These are phyloP conservation scores for Amblyraja radiata DNA, from an alignment of 2,797 vertebrate genomes.

Conservation along the genomic window DNA sequence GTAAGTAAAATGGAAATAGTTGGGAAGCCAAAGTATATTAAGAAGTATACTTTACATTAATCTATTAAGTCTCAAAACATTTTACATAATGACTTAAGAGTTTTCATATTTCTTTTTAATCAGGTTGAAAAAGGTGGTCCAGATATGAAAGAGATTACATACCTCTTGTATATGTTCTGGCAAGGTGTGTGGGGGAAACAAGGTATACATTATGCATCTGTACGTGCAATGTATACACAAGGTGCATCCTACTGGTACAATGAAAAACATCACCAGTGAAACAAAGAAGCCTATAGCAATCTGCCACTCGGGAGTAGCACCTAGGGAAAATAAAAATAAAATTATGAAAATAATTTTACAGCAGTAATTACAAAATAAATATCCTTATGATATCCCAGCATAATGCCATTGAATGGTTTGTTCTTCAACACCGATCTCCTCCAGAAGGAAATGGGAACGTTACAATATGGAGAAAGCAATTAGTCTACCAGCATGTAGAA, in stretches of 20 bases:
- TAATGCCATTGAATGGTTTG: not conserved
- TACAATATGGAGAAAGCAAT: not conserved
- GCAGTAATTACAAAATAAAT: not conserved
- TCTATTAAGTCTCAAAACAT: not conserved
- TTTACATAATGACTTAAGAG: not conserved
- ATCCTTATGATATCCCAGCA: too few species aligned
- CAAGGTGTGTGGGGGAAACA: conserved; percentile 20
- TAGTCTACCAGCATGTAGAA: not conserved
- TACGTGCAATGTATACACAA: not conserved
- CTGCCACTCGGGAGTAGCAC: not conserved
- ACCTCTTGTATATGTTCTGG: conserved; percentile 29
- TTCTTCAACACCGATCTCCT: not conserved
- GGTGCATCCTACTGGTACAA: not conserved
- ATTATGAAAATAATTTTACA: not conserved
- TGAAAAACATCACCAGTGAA: conserved; percentile 7
- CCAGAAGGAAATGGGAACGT: not conserved
- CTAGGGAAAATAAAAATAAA: not conserved
- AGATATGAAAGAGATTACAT: not conserved
- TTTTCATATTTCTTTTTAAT: too few species aligned
- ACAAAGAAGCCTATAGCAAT: not conserved
- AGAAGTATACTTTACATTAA: not conserved
- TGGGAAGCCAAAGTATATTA: not conserved
- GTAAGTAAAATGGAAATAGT: not conserved
- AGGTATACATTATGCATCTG: conserved; percentile 1
- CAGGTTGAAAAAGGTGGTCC: too few species aligned